Evolutionary conservation across 30 jellyfish, hydroid and myxozoan species (phyloP), one percentile per base, ranked within the genome.

Genomic region (Cassiopea xamachana): DNA sequence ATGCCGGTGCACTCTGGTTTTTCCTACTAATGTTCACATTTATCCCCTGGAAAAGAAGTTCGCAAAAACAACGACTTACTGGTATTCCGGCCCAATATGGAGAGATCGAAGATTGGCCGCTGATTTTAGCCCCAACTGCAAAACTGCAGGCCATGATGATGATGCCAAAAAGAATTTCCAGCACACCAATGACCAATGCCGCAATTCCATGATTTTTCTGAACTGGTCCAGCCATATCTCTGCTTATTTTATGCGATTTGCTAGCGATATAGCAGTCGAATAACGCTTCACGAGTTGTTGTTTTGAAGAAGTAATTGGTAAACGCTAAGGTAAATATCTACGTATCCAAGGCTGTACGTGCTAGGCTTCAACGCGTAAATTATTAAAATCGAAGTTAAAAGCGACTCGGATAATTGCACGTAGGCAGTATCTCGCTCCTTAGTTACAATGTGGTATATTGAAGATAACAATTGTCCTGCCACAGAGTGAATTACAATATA

Each of bases 71-170:
- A 27, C 64, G 12, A 79, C 98, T 88, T 67, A 88, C 98, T 85
- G 92, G 92, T 0, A 93, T 75, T 12, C 98, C 98, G 49, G 98
- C 98, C 98, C 98, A 92, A 39, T 87, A 92, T 1, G 96, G 96
- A 68, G 98, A 48, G 47, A 82, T 14, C 12, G 88, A 43, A 13
- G 95, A 51, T 27, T 79, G 45, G 5, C 85, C 79, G 46, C 48
- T 74, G 48, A 92, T 76, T 61, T 80, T 92, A 0, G 91, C 93
- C 7, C 93, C 93, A 16, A 87, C 77, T 7, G 73, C 94, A 75
- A 92, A 81, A 39, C 96, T 74, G 84, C 93, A 92, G 1, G 89
- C 79, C 77, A 84, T 87, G 16, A 92, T 83, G 58, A 87, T 55
- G 71, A 87, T 44, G 2, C 92, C 98, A 58, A 81, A 83, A 39